Percentiles rank a stretch among this genome's conserved stretches.
Evolutionary conservation across 2,113 vertebrate species (phyloP).

Genomic region (Corythornis cristatus): DNA sequence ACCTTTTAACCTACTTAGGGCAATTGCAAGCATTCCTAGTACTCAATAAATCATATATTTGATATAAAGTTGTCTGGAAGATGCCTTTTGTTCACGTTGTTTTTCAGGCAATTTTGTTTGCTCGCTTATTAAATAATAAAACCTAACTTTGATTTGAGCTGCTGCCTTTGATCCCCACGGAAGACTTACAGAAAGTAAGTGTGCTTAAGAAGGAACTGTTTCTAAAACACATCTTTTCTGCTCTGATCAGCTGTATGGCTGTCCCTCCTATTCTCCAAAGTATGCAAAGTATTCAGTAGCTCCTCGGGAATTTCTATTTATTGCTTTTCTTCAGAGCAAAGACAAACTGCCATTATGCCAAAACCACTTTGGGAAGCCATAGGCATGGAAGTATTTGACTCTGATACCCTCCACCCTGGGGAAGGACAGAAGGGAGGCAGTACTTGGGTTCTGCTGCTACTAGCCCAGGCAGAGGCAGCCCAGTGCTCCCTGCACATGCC

Average conservation of each 20-base stretch:
- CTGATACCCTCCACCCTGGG: background rate
- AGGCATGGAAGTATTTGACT: background rate
- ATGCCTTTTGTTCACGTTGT: background rate
- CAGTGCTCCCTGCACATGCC: fast-evolving
- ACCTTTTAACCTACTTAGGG: background rate
- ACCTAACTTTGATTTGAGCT: background rate
- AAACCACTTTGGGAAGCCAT: background rate
- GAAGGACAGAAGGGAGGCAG: background rate
- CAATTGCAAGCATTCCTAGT: background rate
- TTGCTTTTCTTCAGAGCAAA: background rate
- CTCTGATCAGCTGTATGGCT: background rate
- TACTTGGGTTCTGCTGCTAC: background rate
- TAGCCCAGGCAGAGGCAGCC: background rate
- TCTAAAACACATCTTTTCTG: background rate
- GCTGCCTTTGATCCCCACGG: background rate
- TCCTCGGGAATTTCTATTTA: background rate
- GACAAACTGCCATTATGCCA: background rate
- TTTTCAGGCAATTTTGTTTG: background rate
- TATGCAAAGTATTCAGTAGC: background rate
- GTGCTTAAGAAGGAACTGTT: background rate
- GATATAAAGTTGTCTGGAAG: background rate
- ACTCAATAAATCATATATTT: background rate
- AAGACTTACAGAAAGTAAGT: background rate
- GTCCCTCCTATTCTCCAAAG: background rate
- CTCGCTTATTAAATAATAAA: background rate